These are phyloP conservation scores for Zelleria hepariella DNA, from an alignment of 2,888 invertebrate genomes.

Conservation along the genomic window DNA sequence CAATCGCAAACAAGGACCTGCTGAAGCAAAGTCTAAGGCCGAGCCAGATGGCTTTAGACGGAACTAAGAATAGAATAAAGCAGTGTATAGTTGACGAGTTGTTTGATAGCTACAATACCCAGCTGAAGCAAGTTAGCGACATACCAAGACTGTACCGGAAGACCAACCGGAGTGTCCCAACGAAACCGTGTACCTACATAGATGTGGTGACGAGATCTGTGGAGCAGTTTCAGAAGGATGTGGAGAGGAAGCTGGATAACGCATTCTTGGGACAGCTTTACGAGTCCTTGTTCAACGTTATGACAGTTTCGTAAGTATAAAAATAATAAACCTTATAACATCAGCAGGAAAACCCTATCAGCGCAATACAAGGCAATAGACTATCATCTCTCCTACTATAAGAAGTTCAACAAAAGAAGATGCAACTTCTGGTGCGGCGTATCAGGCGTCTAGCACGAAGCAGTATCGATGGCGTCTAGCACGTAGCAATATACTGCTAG, in stretches of 20 bases:
- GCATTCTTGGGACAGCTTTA: slow-evolving; percentile 42
- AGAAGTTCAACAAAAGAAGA: too few species aligned
- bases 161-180: slow-evolving; percentile 90
- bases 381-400: too few species aligned
- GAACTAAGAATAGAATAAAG: slow-evolving; percentile 38
- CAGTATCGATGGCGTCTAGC: too few species aligned
- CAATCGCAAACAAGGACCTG: slow-evolving; percentile 31
- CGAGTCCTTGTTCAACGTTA: slow-evolving; percentile 55
- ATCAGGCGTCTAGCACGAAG: too few species aligned
- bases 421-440: too few species aligned
- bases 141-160: slow-evolving; percentile 93
- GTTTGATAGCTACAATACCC: slow-evolving; percentile 60
- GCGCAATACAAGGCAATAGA: too few species aligned
- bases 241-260: slow-evolving; percentile 44
- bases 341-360: too few species aligned
- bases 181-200: slow-evolving; percentile 85
- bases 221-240: slow-evolving; percentile 68
- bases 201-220: slow-evolving; percentile 75
- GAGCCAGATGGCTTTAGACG: slow-evolving; percentile 34
- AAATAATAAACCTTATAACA: too few species aligned
- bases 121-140: slow-evolving; percentile 88
- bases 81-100: slow-evolving; percentile 56
- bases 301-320: slow-evolving; percentile 72
- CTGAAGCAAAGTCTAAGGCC: slow-evolving; percentile 36
- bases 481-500: too few species aligned